Evolutionary conservation across 2,113 vertebrate genomes (phyloP), one percentile per base, ranked within the genome.

Genomic region (Nothocercus julius): DNA sequence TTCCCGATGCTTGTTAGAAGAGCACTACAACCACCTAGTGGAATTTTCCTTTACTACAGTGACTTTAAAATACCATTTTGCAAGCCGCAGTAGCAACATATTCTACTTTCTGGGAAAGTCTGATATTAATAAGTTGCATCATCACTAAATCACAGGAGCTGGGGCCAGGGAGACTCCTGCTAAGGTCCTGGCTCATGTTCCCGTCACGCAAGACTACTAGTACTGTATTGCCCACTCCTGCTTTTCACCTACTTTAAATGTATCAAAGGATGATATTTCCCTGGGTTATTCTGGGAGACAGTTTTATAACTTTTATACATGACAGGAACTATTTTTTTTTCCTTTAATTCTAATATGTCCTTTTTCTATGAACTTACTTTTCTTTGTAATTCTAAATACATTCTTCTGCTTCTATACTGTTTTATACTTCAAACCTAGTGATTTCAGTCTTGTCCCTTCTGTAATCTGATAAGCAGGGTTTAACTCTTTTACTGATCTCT

Each of bases 21-120:
- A 96, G 75, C 97, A 97, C 90, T 93, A 98, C 97, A 91, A 45
- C 98, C 98, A 97, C 91, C 98, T 98, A 97, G 98, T 98, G 98
- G 98, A 95, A 27, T 45, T 96, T 97, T 92, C 59, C 4, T 63
- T 97, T 94, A 98, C 83, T 98, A 92, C 97, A 97, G 25, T 24
- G 34, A 56, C 25, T 64, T 38, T 32, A 80, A 82, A 69, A 79
- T 30, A 22, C 53, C 21, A 44, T 61, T 24, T 74, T 82, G 83
- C 51, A 42, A 96, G 64, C 16, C 30, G 2, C 34, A 45, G 21
- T 15, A 12, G 6, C 81, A 75, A 44, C 42, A 28, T 30, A 53
- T 24, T 34, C 21, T 30, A 16, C 53, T 72, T 36, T 76, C 11
- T 30, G 49, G 18, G 22, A 74, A 75, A 81, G 45, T 30, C 28